These are phyloP conservation scores for Labrus mixtus DNA, from an alignment of 2,113 vertebrate genomes.

Conservation along the genomic window DNA sequence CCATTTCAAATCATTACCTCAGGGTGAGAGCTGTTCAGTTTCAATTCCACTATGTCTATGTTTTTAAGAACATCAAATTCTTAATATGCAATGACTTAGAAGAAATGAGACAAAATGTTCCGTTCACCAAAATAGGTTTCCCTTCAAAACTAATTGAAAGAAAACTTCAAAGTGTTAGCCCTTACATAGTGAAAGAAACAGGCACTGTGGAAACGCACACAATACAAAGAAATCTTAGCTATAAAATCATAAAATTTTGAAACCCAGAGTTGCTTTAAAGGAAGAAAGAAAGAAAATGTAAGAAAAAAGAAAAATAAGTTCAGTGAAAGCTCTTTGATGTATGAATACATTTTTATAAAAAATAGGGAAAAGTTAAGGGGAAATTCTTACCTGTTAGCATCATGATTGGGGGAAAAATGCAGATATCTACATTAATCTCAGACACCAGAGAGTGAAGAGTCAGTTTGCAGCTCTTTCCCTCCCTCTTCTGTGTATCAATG, in stretches of 20 bases:
- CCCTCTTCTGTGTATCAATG: neutral
- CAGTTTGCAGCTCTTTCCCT: no score
- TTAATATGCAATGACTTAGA: conserved; percentile 14
- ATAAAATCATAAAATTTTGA: neutral
- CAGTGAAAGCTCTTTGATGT: neutral
- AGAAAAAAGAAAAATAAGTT: neutral
- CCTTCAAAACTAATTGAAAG: neutral
- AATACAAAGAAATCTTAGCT: neutral
- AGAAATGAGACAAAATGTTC: conserved; percentile 2
- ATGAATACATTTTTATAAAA: no score
- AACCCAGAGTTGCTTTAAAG: no score
- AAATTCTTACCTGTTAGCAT: no score
- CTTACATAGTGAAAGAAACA: neutral
- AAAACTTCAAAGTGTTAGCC: neutral
- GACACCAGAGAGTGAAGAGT: no score
- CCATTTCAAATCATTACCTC: conserved; percentile 64
- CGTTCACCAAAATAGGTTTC: neutral
- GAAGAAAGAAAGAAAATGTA: neutral
- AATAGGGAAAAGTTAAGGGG: no score
- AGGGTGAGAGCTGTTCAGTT: conserved; percentile 59
- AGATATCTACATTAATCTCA: no score
- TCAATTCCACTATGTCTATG: conserved; percentile 47
- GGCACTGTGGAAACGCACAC: neutral
- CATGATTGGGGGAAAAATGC: no score
- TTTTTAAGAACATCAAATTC: conserved; percentile 13